phyloP scores from a whole-genome alignment of 2,797 vertebrate genomes.

The Phaenicophaeus curvirostris region DNA sequence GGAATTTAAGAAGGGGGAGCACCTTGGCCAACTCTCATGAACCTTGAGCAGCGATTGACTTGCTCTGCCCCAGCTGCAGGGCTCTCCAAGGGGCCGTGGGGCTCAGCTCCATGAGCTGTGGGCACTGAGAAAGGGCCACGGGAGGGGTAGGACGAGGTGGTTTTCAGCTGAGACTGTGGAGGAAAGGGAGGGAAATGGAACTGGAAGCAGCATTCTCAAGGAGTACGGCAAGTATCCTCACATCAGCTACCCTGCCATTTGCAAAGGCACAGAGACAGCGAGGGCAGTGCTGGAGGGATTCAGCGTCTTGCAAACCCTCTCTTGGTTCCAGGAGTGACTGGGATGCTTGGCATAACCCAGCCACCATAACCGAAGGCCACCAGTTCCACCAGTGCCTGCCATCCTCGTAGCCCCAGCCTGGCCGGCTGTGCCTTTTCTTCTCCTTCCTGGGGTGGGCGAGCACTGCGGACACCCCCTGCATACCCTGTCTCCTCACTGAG shows the following conservation, averaged over 20 bases:
- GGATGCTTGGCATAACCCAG: not conserved
- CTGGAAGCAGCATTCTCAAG: not conserved
- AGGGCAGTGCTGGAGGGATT: not conserved
- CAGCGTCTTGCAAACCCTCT: not conserved
- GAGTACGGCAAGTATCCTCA: not conserved
- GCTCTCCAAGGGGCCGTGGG: fast-evolving
- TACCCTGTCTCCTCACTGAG: not conserved
- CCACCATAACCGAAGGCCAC: not conserved
- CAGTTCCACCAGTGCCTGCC: not conserved
- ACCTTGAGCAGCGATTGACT: fast-evolving
- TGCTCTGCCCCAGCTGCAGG: not conserved
- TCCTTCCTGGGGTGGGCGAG: not conserved
- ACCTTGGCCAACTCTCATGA: not conserved
- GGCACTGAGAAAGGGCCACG: not conserved
- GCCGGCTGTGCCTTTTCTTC: not conserved
- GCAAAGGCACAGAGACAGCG: fast-evolving
- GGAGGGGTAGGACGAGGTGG: not conserved
- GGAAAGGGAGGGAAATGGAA: not conserved
- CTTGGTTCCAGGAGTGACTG: not conserved
- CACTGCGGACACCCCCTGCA: not conserved
- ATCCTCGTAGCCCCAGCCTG: not conserved
- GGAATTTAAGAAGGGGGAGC: not conserved
- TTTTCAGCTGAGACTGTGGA: not conserved
- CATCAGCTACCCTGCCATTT: not conserved
- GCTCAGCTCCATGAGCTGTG: not conserved